phyloP scores from a whole-genome alignment of 2,888 invertebrate genomes.

The Agrochola lota region DNA sequence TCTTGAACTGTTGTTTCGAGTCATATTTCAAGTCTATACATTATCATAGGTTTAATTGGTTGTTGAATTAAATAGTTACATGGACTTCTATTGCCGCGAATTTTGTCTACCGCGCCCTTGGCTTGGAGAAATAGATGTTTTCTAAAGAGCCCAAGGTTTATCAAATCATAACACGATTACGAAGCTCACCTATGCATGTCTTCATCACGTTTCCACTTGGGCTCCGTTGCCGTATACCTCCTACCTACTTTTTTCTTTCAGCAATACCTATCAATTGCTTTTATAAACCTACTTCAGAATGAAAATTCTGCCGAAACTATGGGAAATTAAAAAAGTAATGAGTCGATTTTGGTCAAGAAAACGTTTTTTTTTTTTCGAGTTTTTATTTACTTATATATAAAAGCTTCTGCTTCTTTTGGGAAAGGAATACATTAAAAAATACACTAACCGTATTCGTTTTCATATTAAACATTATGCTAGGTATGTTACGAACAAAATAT shows the following conservation, averaged over 20 bases:
- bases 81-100: background rate
- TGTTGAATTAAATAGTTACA: background rate
- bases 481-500: constrained; percentile 9
- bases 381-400: too few species aligned
- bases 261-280: background rate
- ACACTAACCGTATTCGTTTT: background rate
- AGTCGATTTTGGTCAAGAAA: background rate
- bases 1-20: background rate
- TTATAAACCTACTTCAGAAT: background rate
- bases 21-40: constrained; percentile 6
- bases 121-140: background rate
- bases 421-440: background rate
- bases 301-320: background rate
- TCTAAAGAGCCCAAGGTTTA: background rate
- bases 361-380: background rate
- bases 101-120: background rate
- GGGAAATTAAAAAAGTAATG: background rate
- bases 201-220: background rate
- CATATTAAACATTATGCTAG: background rate
- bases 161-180: constrained; percentile 7
- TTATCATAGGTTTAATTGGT: constrained; percentile 7
- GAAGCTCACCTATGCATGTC: background rate
- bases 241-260: background rate
- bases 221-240: background rate
- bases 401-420: background rate